Evolutionary conservation across 64 coral and sea anemone genomes (phyloP).

Genomic region (Astreopora myriophthalma): DNA sequence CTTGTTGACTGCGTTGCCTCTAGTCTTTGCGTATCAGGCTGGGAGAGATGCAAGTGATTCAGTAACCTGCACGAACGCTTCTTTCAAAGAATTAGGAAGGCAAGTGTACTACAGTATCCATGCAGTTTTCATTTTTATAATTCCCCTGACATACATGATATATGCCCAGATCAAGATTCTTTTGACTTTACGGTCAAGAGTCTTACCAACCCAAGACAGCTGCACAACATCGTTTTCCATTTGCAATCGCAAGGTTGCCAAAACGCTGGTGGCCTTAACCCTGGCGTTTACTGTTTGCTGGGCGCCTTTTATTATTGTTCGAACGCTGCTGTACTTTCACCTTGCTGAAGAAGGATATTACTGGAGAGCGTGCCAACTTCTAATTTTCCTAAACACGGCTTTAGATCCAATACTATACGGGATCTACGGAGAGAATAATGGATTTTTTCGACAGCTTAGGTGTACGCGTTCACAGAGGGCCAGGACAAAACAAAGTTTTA

Average conservation of each 20-base stretch:
- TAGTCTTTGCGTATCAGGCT: slow-evolving; percentile 15
- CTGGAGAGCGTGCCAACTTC: slow-evolving; percentile 41
- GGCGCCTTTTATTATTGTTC: slow-evolving; percentile 40
- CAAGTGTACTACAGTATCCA: slow-evolving; percentile 48
- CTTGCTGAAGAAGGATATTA: neutral
- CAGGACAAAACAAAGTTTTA: too few species aligned
- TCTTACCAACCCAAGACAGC: neutral
- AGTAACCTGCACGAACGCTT: slow-evolving; percentile 2
- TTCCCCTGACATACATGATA: neutral
- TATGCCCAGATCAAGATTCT: slow-evolving; percentile 38
- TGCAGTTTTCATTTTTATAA: neutral
- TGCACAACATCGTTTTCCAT: too few species aligned
- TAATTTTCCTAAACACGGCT: slow-evolving; percentile 26
- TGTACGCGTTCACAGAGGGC: too few species aligned
- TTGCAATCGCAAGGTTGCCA: slow-evolving; percentile 23
- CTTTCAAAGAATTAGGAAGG: slow-evolving; percentile 17
- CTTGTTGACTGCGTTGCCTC: neutral
- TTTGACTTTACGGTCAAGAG: neutral
- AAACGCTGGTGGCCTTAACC: neutral
- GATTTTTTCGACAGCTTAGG: too few species aligned
- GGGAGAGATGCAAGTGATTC: neutral
- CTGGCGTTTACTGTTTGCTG: slow-evolving; percentile 40
- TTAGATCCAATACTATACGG: slow-evolving; percentile 46
- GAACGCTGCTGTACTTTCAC: slow-evolving; percentile 48
- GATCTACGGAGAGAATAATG: slow-evolving; percentile 25